phyloP scores from a whole-genome alignment of 2,113 vertebrate species.

The Erythrolamprus reginae region DNA sequence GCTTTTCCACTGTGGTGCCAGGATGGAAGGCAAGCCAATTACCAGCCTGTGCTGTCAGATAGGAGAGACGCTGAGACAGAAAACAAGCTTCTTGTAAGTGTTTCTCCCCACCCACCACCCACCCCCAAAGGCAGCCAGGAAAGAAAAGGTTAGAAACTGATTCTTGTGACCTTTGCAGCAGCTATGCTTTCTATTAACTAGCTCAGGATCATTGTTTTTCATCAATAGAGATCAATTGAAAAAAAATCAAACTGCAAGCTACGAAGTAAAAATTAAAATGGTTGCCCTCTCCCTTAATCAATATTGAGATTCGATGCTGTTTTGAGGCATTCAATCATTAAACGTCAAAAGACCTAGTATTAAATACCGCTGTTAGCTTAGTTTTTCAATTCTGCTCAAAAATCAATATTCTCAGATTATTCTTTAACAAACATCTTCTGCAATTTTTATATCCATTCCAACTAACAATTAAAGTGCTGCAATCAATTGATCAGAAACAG shows the following conservation, averaged over 20 bases:
- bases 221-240: conserved; percentile 44
- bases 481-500: not conserved
- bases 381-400: not conserved
- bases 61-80: conserved; percentile 22
- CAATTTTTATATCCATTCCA: not conserved
- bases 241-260: conserved; percentile 30
- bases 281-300: conserved; percentile 8
- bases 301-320: not conserved
- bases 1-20: fast-evolving
- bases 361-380: not conserved
- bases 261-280: conserved; percentile 30
- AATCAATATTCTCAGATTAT: not conserved
- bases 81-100: not conserved
- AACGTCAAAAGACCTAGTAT: not conserved
- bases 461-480: not conserved
- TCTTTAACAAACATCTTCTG: not conserved
- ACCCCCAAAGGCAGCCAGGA: not conserved
- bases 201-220: conserved; percentile 22
- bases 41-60: conserved; percentile 24
- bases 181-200: conserved; percentile 27
- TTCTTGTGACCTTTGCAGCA: conserved; percentile 47
- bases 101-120: not conserved
- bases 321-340: not conserved
- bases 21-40: conserved; percentile 6
- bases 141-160: conserved; percentile 51